Conservation (phyloP, 2,113 vertebrate species). For the Thunnus maccoyii region DNA sequence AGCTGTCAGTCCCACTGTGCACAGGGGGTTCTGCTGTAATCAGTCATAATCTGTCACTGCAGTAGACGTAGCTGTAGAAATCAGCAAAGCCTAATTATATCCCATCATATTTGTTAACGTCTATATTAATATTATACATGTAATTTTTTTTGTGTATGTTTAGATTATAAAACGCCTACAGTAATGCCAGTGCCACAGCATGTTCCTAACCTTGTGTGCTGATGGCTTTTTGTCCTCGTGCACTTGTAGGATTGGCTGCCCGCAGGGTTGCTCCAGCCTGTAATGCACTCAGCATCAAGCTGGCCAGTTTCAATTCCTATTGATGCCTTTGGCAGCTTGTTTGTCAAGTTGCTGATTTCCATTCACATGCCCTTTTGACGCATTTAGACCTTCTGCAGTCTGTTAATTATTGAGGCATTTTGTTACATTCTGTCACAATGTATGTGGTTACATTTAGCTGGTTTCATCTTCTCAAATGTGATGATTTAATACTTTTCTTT, state of each 20-base stretch:
- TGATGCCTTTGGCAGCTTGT: neutral
- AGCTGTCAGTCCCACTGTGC: neutral
- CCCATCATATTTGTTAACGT: neutral
- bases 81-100: neutral
- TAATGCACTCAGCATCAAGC: slow-evolving; percentile 25
- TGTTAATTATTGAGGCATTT: too few relatives aligned
- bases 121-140: neutral
- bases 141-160: neutral
- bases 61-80: neutral
- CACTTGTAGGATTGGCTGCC: neutral
- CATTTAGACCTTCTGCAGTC: too few relatives aligned
- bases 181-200: neutral
- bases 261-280: slow-evolving; percentile 16
- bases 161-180: neutral
- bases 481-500: too few relatives aligned
- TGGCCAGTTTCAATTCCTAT: neutral
- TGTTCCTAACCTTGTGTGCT: neutral
- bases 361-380: neutral
- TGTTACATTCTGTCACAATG: too few relatives aligned
- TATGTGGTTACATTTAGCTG: too few relatives aligned
- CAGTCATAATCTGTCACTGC: neutral
- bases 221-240: slow-evolving; percentile 3
- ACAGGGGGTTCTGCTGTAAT: neutral
- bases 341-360: neutral
- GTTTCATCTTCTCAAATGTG: too few relatives aligned